Evolutionary conservation across 2,113 vertebrate genomes (phyloP), one percentile per base, ranked within the genome.

Genomic region (Phylloscopus trochiloides): DNA sequence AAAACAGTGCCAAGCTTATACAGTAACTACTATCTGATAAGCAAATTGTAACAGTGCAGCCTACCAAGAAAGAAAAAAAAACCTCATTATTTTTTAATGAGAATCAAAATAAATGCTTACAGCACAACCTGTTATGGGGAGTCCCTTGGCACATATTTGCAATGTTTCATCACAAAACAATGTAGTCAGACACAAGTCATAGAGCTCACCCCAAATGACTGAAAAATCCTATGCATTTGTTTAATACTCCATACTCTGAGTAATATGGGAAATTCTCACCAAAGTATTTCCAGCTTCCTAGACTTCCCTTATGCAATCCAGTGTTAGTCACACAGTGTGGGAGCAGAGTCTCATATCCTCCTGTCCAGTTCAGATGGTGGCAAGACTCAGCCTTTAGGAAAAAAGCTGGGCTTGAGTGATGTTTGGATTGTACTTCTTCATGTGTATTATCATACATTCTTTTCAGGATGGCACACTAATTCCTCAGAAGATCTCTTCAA

Each of bases 1-100:
- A 70, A 89, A 80, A 86, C 31, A 73, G 40, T 72, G 80, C 76
- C 80, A 95, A 89, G 74, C 22, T 88, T 61, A 66, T 31, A 57
- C 25, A 50, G 78, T 62, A 86, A 40, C 42, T 86, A 59, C 31
- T 42, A 66, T 85, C 77, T 90, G 84, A 81, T 85, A 92, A 92
- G 38, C 38, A 82, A 95, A 88, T 81, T 4, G 1, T 65, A 72
- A 78, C 58, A 75, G n/a, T 42, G 42, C 32, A 93, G 34, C 34
- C 45, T 82, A 94, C 21, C 14, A 66, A 50, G 50, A 96, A 88
- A 87, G 63, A 68, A 67, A 95, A 63, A 88, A 59, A 80, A 42
- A 34, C 34, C 67, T 86, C 29, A 75, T 90, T 65, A 58, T 79
- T 96, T 91, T 91, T 94, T 51, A 94, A 87, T 68, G 52, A 94